Evolutionary conservation across 64 coral and sea anemone genomes (phyloP).

Genomic region (Porites lutea): DNA sequence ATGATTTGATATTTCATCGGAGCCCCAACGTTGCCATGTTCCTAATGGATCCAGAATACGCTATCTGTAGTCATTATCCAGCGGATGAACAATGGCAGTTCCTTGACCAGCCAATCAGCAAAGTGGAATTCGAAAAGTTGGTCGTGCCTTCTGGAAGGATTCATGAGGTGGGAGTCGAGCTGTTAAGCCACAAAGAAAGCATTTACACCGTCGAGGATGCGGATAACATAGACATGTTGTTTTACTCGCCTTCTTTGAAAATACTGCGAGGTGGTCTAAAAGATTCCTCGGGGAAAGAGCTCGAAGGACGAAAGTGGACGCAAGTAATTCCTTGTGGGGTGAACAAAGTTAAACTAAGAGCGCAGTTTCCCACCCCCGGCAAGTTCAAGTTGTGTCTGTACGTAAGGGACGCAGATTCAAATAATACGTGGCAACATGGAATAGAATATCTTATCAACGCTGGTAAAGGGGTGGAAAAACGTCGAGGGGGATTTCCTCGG

Average conservation of each 20-base stretch:
- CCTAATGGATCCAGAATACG: conserved; percentile 76
- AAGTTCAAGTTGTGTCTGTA: conserved; percentile 71
- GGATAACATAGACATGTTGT: conserved; percentile 51
- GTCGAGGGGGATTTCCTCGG: conserved; percentile 83
- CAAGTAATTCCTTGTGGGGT: conserved; percentile 51
- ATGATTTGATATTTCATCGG: conserved; percentile 79
- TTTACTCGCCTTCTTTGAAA: conserved; percentile 65
- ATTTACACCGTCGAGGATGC: conserved; percentile 44
- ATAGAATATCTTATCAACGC: conserved; percentile 70
- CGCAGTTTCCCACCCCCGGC: conserved; percentile 76
- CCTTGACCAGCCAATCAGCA: conserved; percentile 70
- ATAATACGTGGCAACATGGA: conserved; percentile 67
- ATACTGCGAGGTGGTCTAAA: conserved; percentile 73
- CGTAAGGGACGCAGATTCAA: conserved; percentile 26
- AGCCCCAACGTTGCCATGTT: conserved; percentile 71
- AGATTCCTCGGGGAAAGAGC: conserved; percentile 29
- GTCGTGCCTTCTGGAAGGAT: conserved; percentile 79
- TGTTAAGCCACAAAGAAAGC: conserved; percentile 82
- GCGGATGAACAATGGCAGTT: conserved; percentile 68
- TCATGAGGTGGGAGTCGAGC: conserved; percentile 58
- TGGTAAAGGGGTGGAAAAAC: conserved; percentile 54
- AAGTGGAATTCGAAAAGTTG: conserved; percentile 86
- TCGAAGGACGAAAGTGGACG: conserved; percentile 63
- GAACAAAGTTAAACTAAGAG: conserved; percentile 63
- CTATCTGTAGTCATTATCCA: conserved; percentile 82